Evolutionary conservation across 2,888 invertebrate species (phyloP).

Genomic region (Sialis lutaria): DNA sequence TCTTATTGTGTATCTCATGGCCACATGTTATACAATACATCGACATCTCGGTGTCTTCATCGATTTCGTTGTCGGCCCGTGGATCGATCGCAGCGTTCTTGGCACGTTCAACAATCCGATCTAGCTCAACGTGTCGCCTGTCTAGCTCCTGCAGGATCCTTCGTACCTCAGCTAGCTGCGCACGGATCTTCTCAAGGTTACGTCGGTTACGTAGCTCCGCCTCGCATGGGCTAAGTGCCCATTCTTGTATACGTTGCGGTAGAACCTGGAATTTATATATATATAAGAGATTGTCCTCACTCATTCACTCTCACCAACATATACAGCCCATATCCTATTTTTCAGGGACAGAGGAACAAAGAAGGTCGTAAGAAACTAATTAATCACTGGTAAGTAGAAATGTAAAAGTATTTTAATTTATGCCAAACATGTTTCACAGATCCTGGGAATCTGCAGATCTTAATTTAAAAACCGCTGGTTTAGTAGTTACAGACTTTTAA

Average conservation of each 20-base stretch:
- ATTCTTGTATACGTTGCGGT: constrained; percentile 82
- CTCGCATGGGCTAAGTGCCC: constrained; percentile 71
- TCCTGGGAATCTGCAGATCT: too few relatives aligned
- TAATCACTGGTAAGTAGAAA: too few relatives aligned
- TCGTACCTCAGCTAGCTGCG: constrained; percentile 61
- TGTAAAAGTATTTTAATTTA: too few relatives aligned
- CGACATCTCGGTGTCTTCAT: constrained; percentile 55
- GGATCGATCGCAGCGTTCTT: constrained; percentile 51
- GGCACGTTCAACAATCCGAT: constrained; percentile 63
- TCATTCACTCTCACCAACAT: too few relatives aligned
- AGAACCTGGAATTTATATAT: constrained; percentile 42
- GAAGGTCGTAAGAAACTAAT: too few relatives aligned
- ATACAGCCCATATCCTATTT: too few relatives aligned
- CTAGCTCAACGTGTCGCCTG: constrained; percentile 57
- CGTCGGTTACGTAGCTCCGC: constrained; percentile 64
- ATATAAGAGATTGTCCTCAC: not conserved
- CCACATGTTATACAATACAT: constrained; percentile 97
- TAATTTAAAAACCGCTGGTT: too few relatives aligned
- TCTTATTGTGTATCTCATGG: constrained; percentile 80
- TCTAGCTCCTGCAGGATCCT: constrained; percentile 66
- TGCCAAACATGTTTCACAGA: too few relatives aligned
- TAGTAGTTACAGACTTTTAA: not conserved
- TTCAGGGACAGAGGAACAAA: too few relatives aligned
- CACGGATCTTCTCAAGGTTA: constrained; percentile 53
- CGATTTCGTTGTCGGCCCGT: constrained; percentile 40